A percentile compares a stretch with the other conserved stretches of the same genome.
These are phyloP conservation scores for Opisthocomus hoazin DNA, from an alignment of 2,113 vertebrate genomes.

Conservation along the genomic window DNA sequence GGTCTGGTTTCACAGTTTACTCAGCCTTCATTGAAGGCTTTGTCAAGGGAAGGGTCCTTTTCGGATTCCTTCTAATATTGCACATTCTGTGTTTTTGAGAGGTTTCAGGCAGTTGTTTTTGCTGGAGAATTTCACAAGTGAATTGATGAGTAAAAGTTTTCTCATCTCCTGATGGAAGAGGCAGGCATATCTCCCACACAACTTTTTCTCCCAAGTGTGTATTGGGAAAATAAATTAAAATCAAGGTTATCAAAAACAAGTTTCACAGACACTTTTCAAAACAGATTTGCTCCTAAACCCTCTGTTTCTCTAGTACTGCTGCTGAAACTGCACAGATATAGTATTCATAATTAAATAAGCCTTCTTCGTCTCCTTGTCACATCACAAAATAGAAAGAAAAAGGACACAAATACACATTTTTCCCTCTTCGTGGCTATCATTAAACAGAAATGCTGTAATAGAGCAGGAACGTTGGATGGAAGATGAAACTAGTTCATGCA, in stretches of 20 bases:
- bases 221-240: neutral
- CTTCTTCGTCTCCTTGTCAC: neutral
- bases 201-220: neutral
- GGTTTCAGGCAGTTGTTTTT: conserved; percentile 8
- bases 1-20: neutral
- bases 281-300: neutral
- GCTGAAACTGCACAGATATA: neutral
- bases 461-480: neutral
- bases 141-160: neutral
- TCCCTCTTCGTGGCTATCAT: neutral
- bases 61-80: neutral
- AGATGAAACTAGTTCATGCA: neutral
- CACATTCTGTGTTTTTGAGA: neutral
- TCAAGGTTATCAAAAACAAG: neutral
- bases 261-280: neutral
- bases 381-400: neutral
- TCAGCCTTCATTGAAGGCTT: neutral
- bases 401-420: neutral
- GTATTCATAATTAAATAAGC: neutral
- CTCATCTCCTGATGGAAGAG: neutral
- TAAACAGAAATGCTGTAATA: neutral
- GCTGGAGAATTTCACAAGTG: neutral
- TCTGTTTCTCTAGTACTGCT: neutral
- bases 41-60: conserved; percentile 7
- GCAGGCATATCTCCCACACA: neutral